Evolutionary conservation across 30 jellyfish, hydroid and myxozoan genomes (phyloP).

Genomic region (Rhopilema esculentum): DNA sequence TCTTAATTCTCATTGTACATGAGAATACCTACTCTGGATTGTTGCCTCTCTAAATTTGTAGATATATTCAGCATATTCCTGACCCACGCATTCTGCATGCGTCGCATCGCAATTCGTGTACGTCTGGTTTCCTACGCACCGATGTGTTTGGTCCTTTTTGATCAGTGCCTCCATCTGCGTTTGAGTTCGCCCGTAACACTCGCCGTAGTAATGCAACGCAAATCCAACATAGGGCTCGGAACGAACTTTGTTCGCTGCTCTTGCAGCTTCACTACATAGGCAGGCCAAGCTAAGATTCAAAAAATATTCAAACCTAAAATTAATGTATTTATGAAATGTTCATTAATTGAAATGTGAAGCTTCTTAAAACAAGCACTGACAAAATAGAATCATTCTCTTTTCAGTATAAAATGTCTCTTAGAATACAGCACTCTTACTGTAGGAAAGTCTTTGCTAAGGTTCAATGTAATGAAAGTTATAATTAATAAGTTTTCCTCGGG

Average conservation of each 20-base stretch:
- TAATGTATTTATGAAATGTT: too few relatives aligned
- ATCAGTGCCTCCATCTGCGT: conserved; percentile 1
- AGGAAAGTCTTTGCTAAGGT: too few relatives aligned
- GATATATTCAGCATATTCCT: conserved; percentile 16
- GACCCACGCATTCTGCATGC: conserved; percentile 21
- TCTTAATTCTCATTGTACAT: too few relatives aligned
- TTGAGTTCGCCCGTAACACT: conserved; percentile 39
- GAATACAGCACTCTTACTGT: too few relatives aligned
- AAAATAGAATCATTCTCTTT: too few relatives aligned
- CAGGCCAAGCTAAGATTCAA: conserved; percentile 8
- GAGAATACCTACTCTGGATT: background rate
- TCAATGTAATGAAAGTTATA: too few relatives aligned
- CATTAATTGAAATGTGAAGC: too few relatives aligned
- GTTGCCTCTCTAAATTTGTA: conserved; percentile 15
- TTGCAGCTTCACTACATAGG: conserved; percentile 2
- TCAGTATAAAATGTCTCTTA: too few relatives aligned
- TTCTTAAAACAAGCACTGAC: too few relatives aligned
- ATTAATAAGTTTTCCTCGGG: too few relatives aligned
- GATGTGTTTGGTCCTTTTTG: conserved; percentile 1
- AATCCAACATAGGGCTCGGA: background rate
- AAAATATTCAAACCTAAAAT: background rate
- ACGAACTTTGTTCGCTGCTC: background rate
- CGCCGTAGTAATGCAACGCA: conserved; percentile 39
- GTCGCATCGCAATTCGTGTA: background rate
- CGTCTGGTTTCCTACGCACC: conserved; percentile 22